Conservation (phyloP, 1,140 invertebrate species). For the Carposina sasakii region DNA sequence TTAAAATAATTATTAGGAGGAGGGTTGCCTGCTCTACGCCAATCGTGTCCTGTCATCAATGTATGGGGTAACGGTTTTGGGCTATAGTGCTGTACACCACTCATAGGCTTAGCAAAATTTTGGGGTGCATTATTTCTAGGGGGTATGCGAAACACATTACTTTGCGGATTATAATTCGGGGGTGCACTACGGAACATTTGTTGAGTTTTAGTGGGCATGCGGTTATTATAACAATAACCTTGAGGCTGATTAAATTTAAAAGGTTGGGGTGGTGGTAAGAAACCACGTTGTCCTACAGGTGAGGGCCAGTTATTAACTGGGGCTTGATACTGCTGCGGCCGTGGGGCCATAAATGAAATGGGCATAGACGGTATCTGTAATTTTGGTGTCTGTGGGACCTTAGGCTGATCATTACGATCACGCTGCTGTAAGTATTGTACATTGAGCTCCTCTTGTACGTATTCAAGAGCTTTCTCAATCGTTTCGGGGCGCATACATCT, state of each 20-base stretch:
- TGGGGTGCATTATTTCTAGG: not conserved
- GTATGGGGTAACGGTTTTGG: not conserved
- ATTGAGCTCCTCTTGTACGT: not conserved
- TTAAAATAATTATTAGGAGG: slow-evolving; percentile 3
- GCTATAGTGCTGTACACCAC: not conserved
- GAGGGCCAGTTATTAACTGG: not conserved
- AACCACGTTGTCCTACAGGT: not conserved
- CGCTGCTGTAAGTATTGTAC: not conserved
- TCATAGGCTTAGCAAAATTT: not conserved
- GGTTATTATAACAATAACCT: not conserved
- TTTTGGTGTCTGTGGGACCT: not conserved
- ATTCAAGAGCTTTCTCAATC: not conserved
- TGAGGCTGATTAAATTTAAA: not conserved
- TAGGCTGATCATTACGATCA: not conserved
- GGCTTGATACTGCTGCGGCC: not conserved
- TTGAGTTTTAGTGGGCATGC: not conserved
- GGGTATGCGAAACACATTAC: not conserved
- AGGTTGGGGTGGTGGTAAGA: not conserved
- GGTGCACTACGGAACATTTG: not conserved
- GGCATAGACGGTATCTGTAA: not conserved
- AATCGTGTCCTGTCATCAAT: not conserved
- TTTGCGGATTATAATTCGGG: not conserved
- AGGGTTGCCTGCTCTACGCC: not conserved
- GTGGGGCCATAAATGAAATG: not conserved
- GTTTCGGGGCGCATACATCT: not conserved